Evolutionary conservation across 2,113 vertebrate genomes (phyloP).

Genomic region (Cyprinodon variegatus): DNA sequence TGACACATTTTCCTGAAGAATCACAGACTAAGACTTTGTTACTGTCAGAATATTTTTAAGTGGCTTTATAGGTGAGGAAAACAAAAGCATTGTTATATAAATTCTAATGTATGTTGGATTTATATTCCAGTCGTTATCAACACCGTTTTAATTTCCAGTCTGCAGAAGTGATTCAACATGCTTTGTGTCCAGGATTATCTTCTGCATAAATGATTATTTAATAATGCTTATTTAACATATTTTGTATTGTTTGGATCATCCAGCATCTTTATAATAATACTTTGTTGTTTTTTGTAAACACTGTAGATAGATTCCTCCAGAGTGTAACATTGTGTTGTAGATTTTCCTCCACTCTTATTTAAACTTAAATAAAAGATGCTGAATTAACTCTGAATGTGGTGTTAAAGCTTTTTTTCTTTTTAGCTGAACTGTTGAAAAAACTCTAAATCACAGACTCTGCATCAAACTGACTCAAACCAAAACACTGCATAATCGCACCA

Average conservation of each 20-base stretch:
- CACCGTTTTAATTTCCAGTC: not conserved
- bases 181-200: constrained; percentile 5
- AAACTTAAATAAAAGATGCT: constrained; percentile 13
- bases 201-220: constrained; percentile 41
- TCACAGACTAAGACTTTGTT: constrained; percentile 36
- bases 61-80: not conserved
- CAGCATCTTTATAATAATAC: constrained; percentile 10
- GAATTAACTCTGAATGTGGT: not conserved
- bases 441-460: too few species aligned
- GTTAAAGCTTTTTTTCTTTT: not conserved
- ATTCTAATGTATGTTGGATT: not conserved
- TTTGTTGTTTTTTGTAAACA: constrained; percentile 57
- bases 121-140: not conserved
- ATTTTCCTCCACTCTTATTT: constrained; percentile 30
- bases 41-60: constrained; percentile 6
- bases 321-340: constrained; percentile 16
- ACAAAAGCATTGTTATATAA: not conserved
- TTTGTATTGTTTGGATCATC: constrained; percentile 17
- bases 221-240: not conserved
- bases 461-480: too few species aligned
- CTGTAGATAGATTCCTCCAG: constrained; percentile 29
- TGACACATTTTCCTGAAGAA: constrained; percentile 1
- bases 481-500: too few species aligned
- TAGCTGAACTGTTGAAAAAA: too few species aligned
- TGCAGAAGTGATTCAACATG: constrained; percentile 29